Evolutionary conservation across 1,140 invertebrate genomes (phyloP).

Genomic region (Drosophila aff.): DNA sequence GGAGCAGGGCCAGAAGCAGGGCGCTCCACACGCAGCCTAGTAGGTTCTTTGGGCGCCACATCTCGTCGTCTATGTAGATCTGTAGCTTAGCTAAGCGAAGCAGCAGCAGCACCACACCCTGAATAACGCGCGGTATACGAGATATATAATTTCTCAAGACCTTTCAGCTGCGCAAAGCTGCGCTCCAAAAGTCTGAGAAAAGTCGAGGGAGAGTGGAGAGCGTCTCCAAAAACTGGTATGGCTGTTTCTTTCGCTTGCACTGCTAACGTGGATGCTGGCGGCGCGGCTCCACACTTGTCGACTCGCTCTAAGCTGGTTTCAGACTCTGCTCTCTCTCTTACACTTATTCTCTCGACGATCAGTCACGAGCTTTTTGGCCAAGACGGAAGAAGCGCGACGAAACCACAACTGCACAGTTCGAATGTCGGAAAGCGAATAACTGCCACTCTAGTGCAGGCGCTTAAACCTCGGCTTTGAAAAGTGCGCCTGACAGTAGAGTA

Average conservation of each 20-base stretch:
- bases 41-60: slow-evolving; percentile 48
- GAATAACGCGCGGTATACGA: slow-evolving; percentile 44
- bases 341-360: slow-evolving; percentile 41
- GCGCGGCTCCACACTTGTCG: slow-evolving; percentile 54
- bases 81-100: slow-evolving; percentile 9
- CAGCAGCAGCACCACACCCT: slow-evolving; percentile 74
- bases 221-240: slow-evolving; percentile 54
- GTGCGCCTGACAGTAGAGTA: too few relatives aligned
- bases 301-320: slow-evolving; percentile 78
- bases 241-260: slow-evolving; percentile 68
- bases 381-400: slow-evolving; percentile 22
- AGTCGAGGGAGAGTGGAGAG: slow-evolving; percentile 26
- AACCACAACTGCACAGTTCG: slow-evolving; percentile 54
- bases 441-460: slow-evolving; percentile 18
- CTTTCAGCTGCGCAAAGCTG: slow-evolving; percentile 47
- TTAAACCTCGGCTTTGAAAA: background rate
- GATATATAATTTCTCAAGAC: slow-evolving; percentile 28
- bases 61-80: slow-evolving; percentile 31
- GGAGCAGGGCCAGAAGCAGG: slow-evolving; percentile 43
- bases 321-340: slow-evolving; percentile 39
- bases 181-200: slow-evolving; percentile 38
- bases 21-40: slow-evolving; percentile 35
- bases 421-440: slow-evolving; percentile 44
- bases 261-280: slow-evolving; percentile 63
- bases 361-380: slow-evolving; percentile 14